Evolutionary conservation across 2,888 invertebrate genomes (phyloP).

Genomic region (Torymus auratus): DNA sequence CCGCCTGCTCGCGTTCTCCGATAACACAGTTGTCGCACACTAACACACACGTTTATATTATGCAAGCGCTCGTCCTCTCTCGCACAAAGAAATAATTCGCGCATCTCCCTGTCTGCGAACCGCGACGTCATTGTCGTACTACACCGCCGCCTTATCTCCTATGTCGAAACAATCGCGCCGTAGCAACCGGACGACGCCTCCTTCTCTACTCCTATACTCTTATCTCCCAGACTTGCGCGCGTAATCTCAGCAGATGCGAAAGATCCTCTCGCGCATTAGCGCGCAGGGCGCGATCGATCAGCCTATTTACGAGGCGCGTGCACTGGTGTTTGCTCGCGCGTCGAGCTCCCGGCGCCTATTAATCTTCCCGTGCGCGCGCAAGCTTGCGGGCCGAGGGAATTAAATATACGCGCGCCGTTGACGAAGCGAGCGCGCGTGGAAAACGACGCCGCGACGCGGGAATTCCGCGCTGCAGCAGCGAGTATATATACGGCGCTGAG

Average conservation of each 20-base stretch:
- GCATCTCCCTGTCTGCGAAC: too few relatives aligned
- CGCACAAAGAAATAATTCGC: too few relatives aligned
- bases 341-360: conserved; percentile 31
- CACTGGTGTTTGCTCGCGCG: conserved; percentile 51
- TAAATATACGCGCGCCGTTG: conserved; percentile 30
- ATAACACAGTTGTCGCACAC: too few relatives aligned
- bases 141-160: neutral
- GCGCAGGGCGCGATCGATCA: conserved; percentile 39
- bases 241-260: too few relatives aligned
- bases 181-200: conserved; percentile 18
- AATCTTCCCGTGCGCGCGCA: conserved; percentile 36
- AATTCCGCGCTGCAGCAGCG: too few relatives aligned
- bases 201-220: neutral
- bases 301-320: conserved; percentile 53
- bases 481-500: neutral
- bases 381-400: conserved; percentile 30
- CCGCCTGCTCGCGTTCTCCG: too few relatives aligned
- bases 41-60: too few relatives aligned
- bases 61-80: too few relatives aligned
- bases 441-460: conserved; percentile 20
- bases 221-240: too few relatives aligned
- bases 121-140: conserved; percentile 19
- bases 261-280: too few relatives aligned
- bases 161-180: conserved; percentile 19
- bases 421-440: conserved; percentile 31